These are phyloP conservation scores for Zaprionus kolodkinae DNA, from an alignment of 1,140 invertebrate genomes.

Conservation along the genomic window DNA sequence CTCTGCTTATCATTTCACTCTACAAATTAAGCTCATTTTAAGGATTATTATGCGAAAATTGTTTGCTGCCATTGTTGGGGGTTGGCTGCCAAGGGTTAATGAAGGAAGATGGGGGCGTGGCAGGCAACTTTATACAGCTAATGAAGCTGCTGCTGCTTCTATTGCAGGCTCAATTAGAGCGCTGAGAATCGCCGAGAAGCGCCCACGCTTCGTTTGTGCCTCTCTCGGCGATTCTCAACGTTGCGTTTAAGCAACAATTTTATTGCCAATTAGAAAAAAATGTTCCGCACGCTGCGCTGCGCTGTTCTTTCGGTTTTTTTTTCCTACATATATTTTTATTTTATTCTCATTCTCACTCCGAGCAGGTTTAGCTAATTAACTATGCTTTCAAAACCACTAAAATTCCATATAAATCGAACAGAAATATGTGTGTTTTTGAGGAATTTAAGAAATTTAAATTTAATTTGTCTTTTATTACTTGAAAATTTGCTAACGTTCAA, in stretches of 20 bases:
- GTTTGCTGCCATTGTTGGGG: slow-evolving; percentile 67
- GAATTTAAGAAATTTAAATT: slow-evolving; percentile 5
- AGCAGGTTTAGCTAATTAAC: not conserved
- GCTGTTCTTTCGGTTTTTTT: not conserved
- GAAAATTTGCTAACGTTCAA: slow-evolving; percentile 11
- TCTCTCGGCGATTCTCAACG: slow-evolving; percentile 12
- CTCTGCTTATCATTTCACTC: slow-evolving; percentile 66
- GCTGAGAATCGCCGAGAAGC: not conserved
- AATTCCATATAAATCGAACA: not conserved
- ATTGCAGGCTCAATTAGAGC: slow-evolving; percentile 59
- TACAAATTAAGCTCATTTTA: slow-evolving; percentile 84
- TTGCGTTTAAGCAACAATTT: not conserved
- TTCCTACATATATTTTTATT: too few relatives aligned
- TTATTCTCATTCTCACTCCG: not conserved
- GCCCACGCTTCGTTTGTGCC: slow-evolving; percentile 4
- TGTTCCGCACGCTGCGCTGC: not conserved
- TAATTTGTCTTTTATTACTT: slow-evolving; percentile 35
- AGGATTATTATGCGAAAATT: slow-evolving; percentile 82
- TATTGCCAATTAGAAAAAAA: slow-evolving; percentile 17
- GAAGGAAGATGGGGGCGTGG: slow-evolving; percentile 17
- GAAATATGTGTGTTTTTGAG: not conserved
- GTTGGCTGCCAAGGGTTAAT: slow-evolving; percentile 34
- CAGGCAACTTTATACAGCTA: slow-evolving; percentile 13
- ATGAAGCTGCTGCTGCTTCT: slow-evolving; percentile 20
- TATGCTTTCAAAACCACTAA: slow-evolving; percentile 1